Evolutionary conservation across 2,888 invertebrate species (phyloP), one percentile per base, ranked within the genome.

Genomic region (Ceriagrion tenellum): DNA sequence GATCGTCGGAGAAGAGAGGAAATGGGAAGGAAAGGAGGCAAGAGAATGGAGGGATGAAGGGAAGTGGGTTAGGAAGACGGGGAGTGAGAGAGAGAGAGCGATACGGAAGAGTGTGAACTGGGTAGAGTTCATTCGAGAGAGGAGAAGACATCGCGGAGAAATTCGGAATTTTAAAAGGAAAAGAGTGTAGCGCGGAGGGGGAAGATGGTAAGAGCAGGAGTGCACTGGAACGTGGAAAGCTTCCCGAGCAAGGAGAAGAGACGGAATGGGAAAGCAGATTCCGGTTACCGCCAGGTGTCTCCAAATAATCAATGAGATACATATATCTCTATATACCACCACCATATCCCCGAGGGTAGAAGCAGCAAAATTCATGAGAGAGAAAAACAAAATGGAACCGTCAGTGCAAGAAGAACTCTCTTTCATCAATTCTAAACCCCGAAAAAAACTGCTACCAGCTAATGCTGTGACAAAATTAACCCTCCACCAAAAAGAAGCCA

Each of bases 151-250:
- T 16, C 26, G 69, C 13, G 59, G 20, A 20, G 81, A 35, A 81
- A 81, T 81, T 35, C 81, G 81, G 81, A 81, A 81, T 81, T 81
- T 81, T 35, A 81, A 69, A n/a, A 69, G 69, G n/a, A 69, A 69
- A n/a, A 81, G 81, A 81, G 18, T 81, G 74, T 81, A 13, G 74
- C 16, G 35, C 2, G 26, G 18, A 23, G 35, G 35, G 16, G 74
- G 81, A 81, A 13, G 69, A 81, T 35, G 13, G 81, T 0, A n/a
- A 47, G 47, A 47, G 12, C 0, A n/a, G 81, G 4, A 26, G 81
- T 35, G 81, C 81, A 30, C 35, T 81, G 13, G 12, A 69, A 81
- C 81, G 81, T 12, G 6, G 81, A 81, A 35, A 81, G 81, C 16
- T 13, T 35, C 26, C 35, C 35, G 81, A 81, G 35, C 16, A 35